These are phyloP conservation scores for Echiichthys vipera DNA, from an alignment of 2,797 vertebrate genomes.

Conservation along the genomic window DNA sequence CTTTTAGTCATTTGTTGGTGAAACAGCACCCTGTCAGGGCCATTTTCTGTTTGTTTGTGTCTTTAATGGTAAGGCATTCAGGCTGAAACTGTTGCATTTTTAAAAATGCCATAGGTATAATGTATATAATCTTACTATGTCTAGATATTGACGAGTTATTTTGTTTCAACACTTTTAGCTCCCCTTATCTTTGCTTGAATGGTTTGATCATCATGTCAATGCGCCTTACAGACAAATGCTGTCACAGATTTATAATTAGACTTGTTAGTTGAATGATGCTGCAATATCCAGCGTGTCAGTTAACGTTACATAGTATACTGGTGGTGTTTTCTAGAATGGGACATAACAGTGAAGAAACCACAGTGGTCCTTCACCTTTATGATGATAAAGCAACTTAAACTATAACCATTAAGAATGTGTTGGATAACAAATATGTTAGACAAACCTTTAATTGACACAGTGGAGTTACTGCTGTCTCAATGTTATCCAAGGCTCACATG, in stretches of 20 bases:
- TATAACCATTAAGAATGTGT: no score
- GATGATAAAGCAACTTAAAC: no score
- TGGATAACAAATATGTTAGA: no score
- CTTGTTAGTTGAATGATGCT: constrained; percentile 36
- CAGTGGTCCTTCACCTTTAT: no score
- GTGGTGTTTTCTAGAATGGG: constrained; percentile 21
- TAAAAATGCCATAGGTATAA: not conserved
- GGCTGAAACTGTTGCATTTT: not conserved
- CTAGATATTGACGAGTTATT: not conserved
- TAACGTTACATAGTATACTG: not conserved
- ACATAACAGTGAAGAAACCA: no score
- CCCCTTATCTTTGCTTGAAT: not conserved
- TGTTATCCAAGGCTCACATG: no score
- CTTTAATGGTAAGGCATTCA: constrained; percentile 14
- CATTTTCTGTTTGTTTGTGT: constrained; percentile 30
- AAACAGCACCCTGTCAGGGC: constrained; percentile 16
- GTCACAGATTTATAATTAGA: constrained; percentile 46
- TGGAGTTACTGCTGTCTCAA: no score
- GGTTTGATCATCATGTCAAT: constrained; percentile 33
- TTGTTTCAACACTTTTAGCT: not conserved
- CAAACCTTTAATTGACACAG: no score
- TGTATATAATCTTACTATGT: not conserved
- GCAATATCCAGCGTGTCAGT: constrained; percentile 17
- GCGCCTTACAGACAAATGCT: constrained; percentile 45
- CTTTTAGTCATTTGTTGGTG: not conserved